A percentile compares a stretch with the other conserved stretches of the same genome.
Evolutionary conservation across 2,888 invertebrate genomes (phyloP).

Genomic region (Thelaira solivaga): DNA sequence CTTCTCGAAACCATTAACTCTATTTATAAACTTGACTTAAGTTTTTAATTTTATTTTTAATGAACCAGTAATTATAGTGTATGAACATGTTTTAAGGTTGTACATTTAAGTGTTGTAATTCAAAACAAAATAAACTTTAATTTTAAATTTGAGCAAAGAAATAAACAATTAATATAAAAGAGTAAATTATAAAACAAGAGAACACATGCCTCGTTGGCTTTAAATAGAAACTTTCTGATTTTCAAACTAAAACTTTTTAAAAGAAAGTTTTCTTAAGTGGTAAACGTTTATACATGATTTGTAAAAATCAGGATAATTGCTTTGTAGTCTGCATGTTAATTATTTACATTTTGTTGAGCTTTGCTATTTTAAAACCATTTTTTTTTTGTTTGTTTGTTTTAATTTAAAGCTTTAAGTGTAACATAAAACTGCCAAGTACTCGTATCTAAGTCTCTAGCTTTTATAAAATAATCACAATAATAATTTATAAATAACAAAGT

Average conservation of each 20-base stretch:
- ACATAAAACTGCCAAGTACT: neutral
- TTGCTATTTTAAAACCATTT: slow-evolving; percentile 9
- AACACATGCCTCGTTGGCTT: slow-evolving; percentile 54
- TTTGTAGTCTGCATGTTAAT: slow-evolving; percentile 52
- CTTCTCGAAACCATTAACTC: slow-evolving; percentile 64
- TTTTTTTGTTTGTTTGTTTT: neutral
- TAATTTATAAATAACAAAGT: neutral
- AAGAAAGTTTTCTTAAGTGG: neutral
- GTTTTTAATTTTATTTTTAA: slow-evolving; percentile 1
- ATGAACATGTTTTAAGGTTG: slow-evolving; percentile 18
- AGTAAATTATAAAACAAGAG: slow-evolving; percentile 42
- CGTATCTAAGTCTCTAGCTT: too few relatives aligned
- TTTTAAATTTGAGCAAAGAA: neutral
- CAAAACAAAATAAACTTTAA: neutral
- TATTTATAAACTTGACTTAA: slow-evolving; percentile 28
- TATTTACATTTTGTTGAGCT: neutral
- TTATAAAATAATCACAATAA: neutral
- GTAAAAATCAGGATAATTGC: too few relatives aligned
- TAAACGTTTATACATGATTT: slow-evolving; percentile 6
- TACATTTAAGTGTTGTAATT: slow-evolving; percentile 46
- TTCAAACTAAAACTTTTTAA: neutral
- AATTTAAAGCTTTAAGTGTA: slow-evolving; percentile 39
- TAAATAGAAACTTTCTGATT: slow-evolving; percentile 31
- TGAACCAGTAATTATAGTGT: slow-evolving; percentile 10
- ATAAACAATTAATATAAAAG: neutral